Evolutionary conservation across 2,888 invertebrate genomes (phyloP), one percentile per base, ranked within the genome.

Genomic region (Omphaloscelis lunosa): DNA sequence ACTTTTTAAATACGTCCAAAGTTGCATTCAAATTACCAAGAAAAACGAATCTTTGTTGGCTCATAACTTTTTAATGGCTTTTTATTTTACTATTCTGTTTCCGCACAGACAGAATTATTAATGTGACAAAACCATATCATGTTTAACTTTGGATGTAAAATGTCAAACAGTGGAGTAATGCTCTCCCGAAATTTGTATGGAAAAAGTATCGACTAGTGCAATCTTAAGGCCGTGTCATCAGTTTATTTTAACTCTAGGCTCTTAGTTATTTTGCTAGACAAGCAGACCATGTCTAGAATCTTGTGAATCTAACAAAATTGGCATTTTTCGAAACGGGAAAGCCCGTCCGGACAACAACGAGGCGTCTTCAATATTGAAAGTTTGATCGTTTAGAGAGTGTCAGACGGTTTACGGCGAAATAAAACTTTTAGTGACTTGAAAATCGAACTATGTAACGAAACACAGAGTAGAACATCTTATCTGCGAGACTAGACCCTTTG

Each of bases 351-450:
- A 79, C 51, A 59, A 79, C 20, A 79, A n/a, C 9, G n/a, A 17
- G 11, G 34, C 27, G 23, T 0, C 23, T 45, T 27, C 59, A 2
- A 80, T 80, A 61, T 72, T 39, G 27, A 45, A 77, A 61, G 27
- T 80, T 61, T 53, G 17, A 5, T 61, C 59, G 59, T 41, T 51
- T 15, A n/a, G n/a, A 71, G 29, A 51, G 51, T 72, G 72, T 53
- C 80, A 59, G 39, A 61, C 51, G 23, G 27, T 77, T 61, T 45
- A 77, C 7, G 15, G 17, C 8, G 27, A 45, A 23, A 34, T 45
- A 61, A 70, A 80, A 80, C 41, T 23, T 34, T 9, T 15, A 27
- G 61, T 27, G 45, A 45, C 23, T 72, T 61, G 45, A 17, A 80
- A 27, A 61, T 53, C 1, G 12, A 80, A 71, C 23, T 80, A 71